Evolutionary conservation across 2,113 vertebrate species (phyloP).

Genomic region (Nyctereutes procyonoides): DNA sequence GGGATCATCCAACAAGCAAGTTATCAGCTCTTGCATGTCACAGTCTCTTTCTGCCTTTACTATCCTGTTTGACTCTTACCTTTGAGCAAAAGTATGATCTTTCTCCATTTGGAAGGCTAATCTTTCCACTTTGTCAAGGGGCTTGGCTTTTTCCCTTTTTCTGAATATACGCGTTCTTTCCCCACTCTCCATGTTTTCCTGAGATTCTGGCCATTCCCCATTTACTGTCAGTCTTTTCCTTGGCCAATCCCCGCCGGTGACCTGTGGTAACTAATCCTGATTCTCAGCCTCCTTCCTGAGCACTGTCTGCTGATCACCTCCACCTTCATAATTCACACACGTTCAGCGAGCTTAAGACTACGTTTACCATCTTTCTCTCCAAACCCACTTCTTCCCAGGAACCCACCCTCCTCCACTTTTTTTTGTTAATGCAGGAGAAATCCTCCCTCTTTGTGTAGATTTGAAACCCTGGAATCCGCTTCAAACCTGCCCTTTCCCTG

Average conservation of each 20-base stretch:
- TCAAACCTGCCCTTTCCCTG: background rate
- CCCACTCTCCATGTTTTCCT: rapidly evolving
- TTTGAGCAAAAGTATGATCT: background rate
- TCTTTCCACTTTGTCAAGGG: background rate
- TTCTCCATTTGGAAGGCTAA: background rate
- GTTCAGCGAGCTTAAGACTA: background rate
- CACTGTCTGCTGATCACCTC: background rate
- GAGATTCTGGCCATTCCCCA: background rate
- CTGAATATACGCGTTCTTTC: background rate
- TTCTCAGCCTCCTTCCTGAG: background rate
- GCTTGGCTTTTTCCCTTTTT: background rate
- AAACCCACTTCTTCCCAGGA: background rate
- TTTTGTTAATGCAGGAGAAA: background rate
- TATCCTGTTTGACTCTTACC: background rate
- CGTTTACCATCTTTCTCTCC: background rate
- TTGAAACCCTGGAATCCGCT: background rate
- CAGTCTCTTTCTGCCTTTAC: background rate
- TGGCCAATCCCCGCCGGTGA: background rate
- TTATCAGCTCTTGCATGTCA: background rate
- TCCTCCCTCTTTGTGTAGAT: background rate
- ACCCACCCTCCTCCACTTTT: background rate
- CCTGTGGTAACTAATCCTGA: background rate
- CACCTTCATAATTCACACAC: background rate
- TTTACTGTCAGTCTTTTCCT: background rate
- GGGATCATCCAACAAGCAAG: background rate